Evolutionary conservation across 2,888 invertebrate genomes (phyloP).

Genomic region (Leptopilina drosophilae): DNA sequence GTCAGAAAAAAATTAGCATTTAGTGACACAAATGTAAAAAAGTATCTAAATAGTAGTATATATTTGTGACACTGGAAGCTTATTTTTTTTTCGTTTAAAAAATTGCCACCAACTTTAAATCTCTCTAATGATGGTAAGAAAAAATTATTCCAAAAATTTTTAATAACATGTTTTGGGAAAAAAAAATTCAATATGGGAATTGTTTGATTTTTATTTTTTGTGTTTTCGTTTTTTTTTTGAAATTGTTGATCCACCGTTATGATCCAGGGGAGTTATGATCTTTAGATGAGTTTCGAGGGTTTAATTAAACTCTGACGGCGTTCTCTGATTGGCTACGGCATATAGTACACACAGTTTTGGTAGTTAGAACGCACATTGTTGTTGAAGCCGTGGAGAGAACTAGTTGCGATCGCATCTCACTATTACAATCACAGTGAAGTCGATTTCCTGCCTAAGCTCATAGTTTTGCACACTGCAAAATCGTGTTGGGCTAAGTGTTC

Average conservation of each 20-base stretch:
- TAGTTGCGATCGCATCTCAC: slow-evolving; percentile 52
- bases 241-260: neutral
- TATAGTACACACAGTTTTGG: slow-evolving; percentile 8
- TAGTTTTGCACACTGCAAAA: slow-evolving; percentile 17
- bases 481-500: slow-evolving; percentile 9
- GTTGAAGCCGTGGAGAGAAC: slow-evolving; percentile 43
- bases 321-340: slow-evolving; percentile 1
- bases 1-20: no score
- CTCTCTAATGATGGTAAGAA: no score
- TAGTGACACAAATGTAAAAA: no score
- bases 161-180: no score
- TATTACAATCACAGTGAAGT: slow-evolving; percentile 50
- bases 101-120: no score
- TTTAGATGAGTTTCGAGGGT: slow-evolving; percentile 17
- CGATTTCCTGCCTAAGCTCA: slow-evolving; percentile 52
- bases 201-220: no score
- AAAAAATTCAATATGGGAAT: no score
- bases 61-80: no score
- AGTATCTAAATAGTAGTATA: no score
- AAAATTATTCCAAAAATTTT: no score
- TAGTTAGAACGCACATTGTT: slow-evolving; percentile 21
- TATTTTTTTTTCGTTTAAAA: no score
- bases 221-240: no score
- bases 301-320: slow-evolving; percentile 22
- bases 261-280: slow-evolving; percentile 6